These are phyloP conservation scores for Spodoptera frugiperda DNA, from an alignment of 1,140 invertebrate genomes.

Conservation along the genomic window DNA sequence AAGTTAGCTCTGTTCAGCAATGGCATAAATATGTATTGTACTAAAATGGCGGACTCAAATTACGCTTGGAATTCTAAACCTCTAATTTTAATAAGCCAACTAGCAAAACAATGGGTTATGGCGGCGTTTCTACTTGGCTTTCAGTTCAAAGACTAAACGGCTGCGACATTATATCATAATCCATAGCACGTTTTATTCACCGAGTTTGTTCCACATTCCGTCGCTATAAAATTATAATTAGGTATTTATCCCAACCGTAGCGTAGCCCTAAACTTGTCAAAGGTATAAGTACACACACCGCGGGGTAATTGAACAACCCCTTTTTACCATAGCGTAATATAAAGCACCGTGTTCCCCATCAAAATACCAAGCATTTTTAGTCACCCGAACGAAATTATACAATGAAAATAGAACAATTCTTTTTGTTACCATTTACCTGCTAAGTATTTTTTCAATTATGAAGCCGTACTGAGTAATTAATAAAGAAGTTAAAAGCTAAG, in stretches of 20 bases:
- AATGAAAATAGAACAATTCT: not conserved
- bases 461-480: no score
- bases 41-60: not conserved
- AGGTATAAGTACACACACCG: no score
- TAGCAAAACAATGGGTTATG: conserved; percentile 3
- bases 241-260: no score
- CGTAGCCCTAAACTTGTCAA: no score
- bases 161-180: conserved; percentile 5
- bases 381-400: not conserved
- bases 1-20: no score
- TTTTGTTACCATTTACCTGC: not conserved
- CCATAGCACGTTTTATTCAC: conserved; percentile 12
- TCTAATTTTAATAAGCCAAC: conserved; percentile 1
- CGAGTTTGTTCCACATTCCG: not conserved
- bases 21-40: no score
- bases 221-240: no score
- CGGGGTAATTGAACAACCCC: no score
- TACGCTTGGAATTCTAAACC: not conserved
- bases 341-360: no score
- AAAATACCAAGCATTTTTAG: not conserved
- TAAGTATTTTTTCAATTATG: not conserved
- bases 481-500: no score
- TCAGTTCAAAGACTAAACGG: conserved; percentile 14
- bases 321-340: no score
- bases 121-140: not conserved